Base-by-base conservation (phyloP, 2,888 invertebrate species). In the Conchocele bisecta region DNA sequence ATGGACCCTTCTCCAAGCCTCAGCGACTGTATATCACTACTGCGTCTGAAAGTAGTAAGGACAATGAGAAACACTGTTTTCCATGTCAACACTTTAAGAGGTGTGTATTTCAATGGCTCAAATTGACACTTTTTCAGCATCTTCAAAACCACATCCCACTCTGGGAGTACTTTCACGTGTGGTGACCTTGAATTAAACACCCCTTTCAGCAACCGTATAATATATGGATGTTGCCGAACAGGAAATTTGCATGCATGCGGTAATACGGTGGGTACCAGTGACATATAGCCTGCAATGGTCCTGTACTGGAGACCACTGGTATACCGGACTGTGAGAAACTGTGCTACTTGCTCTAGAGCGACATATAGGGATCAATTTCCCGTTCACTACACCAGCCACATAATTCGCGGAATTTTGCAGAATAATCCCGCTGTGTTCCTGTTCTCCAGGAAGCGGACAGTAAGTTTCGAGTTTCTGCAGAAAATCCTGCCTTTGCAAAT, bases 211-310 rank as follows among this genome's bases (percentile, higher is more conserved):
- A 50, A 13, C 2, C 4, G n/a, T n/a, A n/a, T n/a, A n/a, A n/a
- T 37, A 37, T 50, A 24, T 4, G 17, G 42, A 58, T 58, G 42
- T 29, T 58, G 58, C 1, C 58, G 44, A 42, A 58, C 29, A n/a
- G 24, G 42, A 44, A 42, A 1, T 13, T n/a, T n/a, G 11, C n/a
- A 17, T 6, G 35, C 35, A 35, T 54, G 58, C 6, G 29, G 37
- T 37, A 57, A 31, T 6, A 57, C 57, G n/a, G 56, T 20, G 17
- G 65, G 50, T 28, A 65, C 22, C 65, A 65, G 56, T 1, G 65
- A 65, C 50, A 37, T 46, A 24, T 63, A 53, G 29, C 57, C 64
- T 29, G 28, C 39, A 33, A 56, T 57, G 9, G 64, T 56, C 15
- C 56, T 66, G 26, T 42, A 59, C 28, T 51, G 41, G 2, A 66